Evolutionary conservation across 1,140 invertebrate species (phyloP).

Genomic region (Drosophila sucinea): DNA sequence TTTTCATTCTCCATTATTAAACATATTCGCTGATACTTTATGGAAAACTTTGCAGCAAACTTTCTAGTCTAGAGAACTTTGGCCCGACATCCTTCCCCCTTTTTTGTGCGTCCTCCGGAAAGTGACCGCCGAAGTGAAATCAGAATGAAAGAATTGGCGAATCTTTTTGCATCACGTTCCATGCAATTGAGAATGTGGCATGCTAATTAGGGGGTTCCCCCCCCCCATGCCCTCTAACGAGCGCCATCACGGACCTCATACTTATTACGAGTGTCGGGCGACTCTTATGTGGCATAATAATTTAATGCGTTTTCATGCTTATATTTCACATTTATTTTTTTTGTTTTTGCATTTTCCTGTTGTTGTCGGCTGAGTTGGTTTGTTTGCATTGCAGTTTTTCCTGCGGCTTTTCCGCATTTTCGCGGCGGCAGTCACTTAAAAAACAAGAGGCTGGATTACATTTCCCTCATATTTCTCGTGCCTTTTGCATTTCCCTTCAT

Average conservation of each 20-base stretch:
- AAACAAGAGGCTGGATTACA: conserved; percentile 53
- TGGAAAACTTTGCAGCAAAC: conserved; percentile 24
- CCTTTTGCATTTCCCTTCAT: conserved; percentile 5
- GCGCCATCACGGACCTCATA: conserved; percentile 3
- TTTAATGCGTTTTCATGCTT: conserved; percentile 67
- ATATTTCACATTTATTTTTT: conserved; percentile 23
- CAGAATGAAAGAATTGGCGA: conserved; percentile 7
- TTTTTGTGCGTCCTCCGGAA: background rate
- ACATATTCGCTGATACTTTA: conserved; percentile 33
- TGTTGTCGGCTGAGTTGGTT: conserved; percentile 20
- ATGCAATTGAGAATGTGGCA: conserved; percentile 72
- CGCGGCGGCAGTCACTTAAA: conserved; percentile 64
- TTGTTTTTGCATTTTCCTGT: conserved; percentile 19
- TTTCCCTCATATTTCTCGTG: conserved; percentile 1
- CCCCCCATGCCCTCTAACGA: conserved; percentile 21
- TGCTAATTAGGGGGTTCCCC: conserved; percentile 66
- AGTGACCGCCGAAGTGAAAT: conserved; percentile 21
- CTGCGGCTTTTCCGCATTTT: conserved; percentile 63
- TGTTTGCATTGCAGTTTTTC: conserved; percentile 51
- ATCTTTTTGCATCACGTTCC: conserved; percentile 61
- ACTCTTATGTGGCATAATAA: conserved; percentile 48
- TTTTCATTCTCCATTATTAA: conserved; percentile 10
- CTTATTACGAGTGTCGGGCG: background rate
- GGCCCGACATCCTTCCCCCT: background rate
- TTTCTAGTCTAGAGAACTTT: background rate